Evolutionary conservation across 2,888 invertebrate species (phyloP).

Genomic region (Dinocampus coccinellae): DNA sequence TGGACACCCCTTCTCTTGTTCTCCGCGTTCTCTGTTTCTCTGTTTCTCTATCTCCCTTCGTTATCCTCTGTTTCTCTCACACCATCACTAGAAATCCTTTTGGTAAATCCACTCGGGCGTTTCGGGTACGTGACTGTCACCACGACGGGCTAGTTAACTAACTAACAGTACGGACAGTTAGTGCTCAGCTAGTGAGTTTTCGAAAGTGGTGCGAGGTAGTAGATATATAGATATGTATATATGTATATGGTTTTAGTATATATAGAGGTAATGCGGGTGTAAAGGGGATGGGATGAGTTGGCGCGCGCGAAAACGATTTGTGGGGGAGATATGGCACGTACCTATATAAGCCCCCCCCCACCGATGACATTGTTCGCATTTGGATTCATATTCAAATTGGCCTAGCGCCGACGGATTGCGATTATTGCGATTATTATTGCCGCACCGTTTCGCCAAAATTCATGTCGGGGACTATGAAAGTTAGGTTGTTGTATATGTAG

Average conservation of each 20-base stretch:
- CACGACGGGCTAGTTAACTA: conserved; percentile 67
- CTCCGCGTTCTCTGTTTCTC: too few relatives aligned
- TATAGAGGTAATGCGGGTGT: conserved; percentile 1
- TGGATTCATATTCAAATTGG: conserved; percentile 69
- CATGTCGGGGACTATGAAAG: neutral
- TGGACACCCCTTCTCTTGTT: too few relatives aligned
- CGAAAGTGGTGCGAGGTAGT: conserved; percentile 11
- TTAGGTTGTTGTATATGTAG: conserved; percentile 11
- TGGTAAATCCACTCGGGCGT: conserved; percentile 29
- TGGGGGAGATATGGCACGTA: conserved; percentile 68
- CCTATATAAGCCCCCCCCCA: conserved; percentile 50
- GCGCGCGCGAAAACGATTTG: conserved; percentile 54
- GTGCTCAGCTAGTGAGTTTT: conserved; percentile 39
- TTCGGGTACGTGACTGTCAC: conserved; percentile 66
- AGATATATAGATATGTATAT: neutral
- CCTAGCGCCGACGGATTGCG: conserved; percentile 59
- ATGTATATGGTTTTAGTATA: too few relatives aligned
- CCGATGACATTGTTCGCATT: conserved; percentile 68
- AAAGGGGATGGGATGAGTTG: conserved; percentile 1
- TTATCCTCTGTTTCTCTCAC: conserved; percentile 18
- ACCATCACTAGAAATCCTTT: neutral
- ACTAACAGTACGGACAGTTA: conserved; percentile 65
- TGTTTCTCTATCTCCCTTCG: neutral
- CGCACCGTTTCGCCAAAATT: conserved; percentile 43
- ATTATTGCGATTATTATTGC: conserved; percentile 66